phyloP scores from a whole-genome alignment of 2,797 vertebrate species.

The Onychomys torridus region DNA sequence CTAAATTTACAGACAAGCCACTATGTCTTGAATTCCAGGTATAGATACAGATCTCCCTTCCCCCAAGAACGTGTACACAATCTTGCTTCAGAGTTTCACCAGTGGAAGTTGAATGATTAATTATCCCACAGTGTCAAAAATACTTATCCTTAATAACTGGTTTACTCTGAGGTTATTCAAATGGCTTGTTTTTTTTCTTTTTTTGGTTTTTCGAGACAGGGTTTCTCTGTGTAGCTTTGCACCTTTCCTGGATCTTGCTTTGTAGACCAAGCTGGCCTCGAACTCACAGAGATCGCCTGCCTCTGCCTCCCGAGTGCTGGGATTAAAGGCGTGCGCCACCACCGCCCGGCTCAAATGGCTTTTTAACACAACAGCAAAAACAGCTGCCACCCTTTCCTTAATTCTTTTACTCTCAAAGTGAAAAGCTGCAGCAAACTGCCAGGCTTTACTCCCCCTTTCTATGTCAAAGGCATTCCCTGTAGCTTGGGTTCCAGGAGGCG shows the following conservation, averaged over 20 bases:
- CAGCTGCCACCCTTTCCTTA: neutral
- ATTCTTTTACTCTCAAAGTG: neutral
- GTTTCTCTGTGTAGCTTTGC: too few relatives aligned
- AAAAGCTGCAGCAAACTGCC: neutral
- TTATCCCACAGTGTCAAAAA: neutral
- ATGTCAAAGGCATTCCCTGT: neutral
- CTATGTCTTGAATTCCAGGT: neutral
- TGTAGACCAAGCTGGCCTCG: too few relatives aligned
- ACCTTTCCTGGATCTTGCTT: too few relatives aligned
- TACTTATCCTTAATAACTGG: neutral
- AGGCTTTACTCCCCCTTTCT: neutral
- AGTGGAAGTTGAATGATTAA: neutral
- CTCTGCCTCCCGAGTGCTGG: too few relatives aligned
- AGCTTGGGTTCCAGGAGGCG: neutral
- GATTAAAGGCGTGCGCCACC: too few relatives aligned
- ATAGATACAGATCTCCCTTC: neutral
- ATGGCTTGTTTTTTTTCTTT: constrained; percentile 31
- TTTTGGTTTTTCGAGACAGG: too few relatives aligned
- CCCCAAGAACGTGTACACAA: neutral
- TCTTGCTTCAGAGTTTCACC: neutral
- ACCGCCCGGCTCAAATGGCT: neutral
- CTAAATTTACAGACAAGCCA: neutral
- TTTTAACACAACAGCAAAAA: neutral
- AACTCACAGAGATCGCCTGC: too few relatives aligned
- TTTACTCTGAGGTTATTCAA: neutral